Evolutionary conservation across 2,113 vertebrate species (phyloP), one percentile per base, ranked within the genome.

Genomic region (Gavia stellata): DNA sequence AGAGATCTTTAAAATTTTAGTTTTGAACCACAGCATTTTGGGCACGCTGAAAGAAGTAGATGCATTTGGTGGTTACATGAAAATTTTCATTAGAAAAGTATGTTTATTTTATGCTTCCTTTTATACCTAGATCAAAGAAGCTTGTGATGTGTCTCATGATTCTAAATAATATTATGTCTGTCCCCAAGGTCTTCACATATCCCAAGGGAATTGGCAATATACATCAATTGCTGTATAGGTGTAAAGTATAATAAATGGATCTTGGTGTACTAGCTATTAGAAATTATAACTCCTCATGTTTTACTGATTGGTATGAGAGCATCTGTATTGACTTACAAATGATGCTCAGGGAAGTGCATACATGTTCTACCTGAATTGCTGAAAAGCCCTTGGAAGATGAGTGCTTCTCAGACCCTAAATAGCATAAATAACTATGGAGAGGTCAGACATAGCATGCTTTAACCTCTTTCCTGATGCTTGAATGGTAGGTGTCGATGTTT

Each of bases 61-160:
- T 86, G 24, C 14, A 74, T 47, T 92, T 63, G 33, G 16, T 40
- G 17, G 26, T 31, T 73, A 70, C 12, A 50, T 29, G 3, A 83
- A 77, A 42, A 40, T 36, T 81, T 93, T 84, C 31, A 53, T 71
- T 79, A 81, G 52, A 75, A 74, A 94, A 38, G 34, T n/a, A 79
- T 38, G 44, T 91, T 86, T 92, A 44, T 78, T 67, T 45, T 84
- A 78, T 86, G 47, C 28, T 88, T 90, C 52, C 49, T 81, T 90
- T 90, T 78, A 74, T 34, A 94, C 25, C 29, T 78, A 81, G 86
- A 94, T 91, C 84, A 91, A 95, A 96, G 91, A 78, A 80, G 4
- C 40, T 50, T 31, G 8, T 81, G 59, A 93, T 71, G 44, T 88
- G 26, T 19, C 34, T 81, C 53, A 68, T 65, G 65, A 75, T 87